These are phyloP conservation scores for Orgyia antiqua DNA, from an alignment of 2,888 invertebrate genomes.

Conservation along the genomic window DNA sequence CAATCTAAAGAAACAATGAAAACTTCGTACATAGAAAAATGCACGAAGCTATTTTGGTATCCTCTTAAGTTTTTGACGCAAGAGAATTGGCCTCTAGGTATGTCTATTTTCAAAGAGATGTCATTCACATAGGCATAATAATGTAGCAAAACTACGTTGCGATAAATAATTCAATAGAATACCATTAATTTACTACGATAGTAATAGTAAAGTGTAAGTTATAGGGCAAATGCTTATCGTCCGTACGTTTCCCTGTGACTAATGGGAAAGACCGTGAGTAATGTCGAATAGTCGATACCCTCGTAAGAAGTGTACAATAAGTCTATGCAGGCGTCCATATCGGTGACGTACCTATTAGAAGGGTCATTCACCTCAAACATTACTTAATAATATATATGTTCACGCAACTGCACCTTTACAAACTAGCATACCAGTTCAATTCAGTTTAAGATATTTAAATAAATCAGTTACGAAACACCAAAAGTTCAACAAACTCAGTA, in stretches of 20 bases:
- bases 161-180: too few species aligned
- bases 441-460: slow-evolving; percentile 26
- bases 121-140: too few species aligned
- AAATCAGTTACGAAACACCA: slow-evolving; percentile 23
- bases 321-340: slow-evolving; percentile 9
- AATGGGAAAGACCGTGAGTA: slow-evolving; percentile 26
- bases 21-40: too few species aligned
- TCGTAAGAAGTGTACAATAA: slow-evolving; percentile 8
- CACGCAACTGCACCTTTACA: slow-evolving; percentile 30
- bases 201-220: too few species aligned
- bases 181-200: too few species aligned
- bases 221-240: too few species aligned
- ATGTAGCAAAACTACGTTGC: too few species aligned
- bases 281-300: slow-evolving; percentile 18
- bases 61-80: too few species aligned
- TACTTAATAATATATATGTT: slow-evolving; percentile 28
- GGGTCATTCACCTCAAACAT: slow-evolving; percentile 29
- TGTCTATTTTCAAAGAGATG: too few species aligned
- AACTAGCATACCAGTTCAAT: slow-evolving; percentile 26
- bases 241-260: slow-evolving; percentile 15
- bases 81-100: too few species aligned
- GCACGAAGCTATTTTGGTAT: too few species aligned
- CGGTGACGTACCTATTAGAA: slow-evolving; percentile 24
- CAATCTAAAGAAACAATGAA: too few species aligned
- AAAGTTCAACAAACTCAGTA: slow-evolving; percentile 25